Evolutionary conservation across 1,140 invertebrate species (phyloP).

Genomic region (Lerema accius): DNA sequence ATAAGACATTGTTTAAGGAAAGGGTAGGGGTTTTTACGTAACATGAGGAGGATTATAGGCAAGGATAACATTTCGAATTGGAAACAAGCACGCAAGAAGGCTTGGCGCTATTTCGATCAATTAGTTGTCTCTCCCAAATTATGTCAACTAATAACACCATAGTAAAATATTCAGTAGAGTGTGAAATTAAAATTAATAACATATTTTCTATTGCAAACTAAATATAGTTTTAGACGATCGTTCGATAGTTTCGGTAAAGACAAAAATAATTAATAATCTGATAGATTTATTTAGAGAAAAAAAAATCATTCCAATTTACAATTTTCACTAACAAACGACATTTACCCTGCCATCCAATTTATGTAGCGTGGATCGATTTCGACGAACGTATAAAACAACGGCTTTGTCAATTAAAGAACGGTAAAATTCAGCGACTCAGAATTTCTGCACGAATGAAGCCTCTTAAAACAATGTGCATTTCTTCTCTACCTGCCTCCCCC

Average conservation of each 20-base stretch:
- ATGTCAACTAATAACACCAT: neutral
- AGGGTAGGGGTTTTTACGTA: slow-evolving; percentile 45
- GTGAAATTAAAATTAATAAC: no score
- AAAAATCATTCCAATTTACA: no score
- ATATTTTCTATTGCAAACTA: no score
- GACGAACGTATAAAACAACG: neutral
- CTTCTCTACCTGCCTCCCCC: slow-evolving; percentile 44
- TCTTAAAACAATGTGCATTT: slow-evolving; percentile 28
- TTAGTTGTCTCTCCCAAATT: no score
- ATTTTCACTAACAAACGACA: no score
- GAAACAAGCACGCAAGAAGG: slow-evolving; percentile 49
- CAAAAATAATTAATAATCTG: no score
- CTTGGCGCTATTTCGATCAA: slow-evolving; percentile 4
- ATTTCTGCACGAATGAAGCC: slow-evolving; percentile 11
- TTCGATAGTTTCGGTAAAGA: no score
- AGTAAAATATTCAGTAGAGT: no score
- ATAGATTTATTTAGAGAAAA: no score
- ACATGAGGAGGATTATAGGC: slow-evolving; percentile 31
- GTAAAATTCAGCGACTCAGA: slow-evolving; percentile 13
- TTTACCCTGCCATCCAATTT: slow-evolving; percentile 1
- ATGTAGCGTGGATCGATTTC: neutral
- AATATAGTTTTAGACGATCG: no score
- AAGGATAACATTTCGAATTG: slow-evolving; percentile 46
- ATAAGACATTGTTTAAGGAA: slow-evolving; percentile 54
- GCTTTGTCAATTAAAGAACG: slow-evolving; percentile 6